These are phyloP conservation scores for Atherinomorus stipes DNA, from an alignment of 2,113 vertebrate species.

Conservation along the genomic window DNA sequence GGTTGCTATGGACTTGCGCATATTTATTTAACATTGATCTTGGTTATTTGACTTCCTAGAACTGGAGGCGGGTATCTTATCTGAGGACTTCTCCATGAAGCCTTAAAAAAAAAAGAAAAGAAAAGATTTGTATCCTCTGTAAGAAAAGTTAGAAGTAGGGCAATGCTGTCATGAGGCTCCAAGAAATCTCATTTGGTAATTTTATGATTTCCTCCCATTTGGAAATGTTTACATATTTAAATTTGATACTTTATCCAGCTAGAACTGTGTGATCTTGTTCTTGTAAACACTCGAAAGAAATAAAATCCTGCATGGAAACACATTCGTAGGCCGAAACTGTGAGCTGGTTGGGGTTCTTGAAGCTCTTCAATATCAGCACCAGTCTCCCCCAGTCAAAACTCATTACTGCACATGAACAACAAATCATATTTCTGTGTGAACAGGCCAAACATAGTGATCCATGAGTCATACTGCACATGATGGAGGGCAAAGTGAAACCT, in stretches of 20 bases:
- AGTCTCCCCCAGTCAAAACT: neutral
- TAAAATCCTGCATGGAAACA: constrained; percentile 9
- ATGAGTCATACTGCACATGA: constrained; percentile 22
- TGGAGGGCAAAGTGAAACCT: constrained; percentile 14
- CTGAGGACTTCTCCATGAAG: constrained; percentile 9
- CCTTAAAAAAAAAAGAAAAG: no score
- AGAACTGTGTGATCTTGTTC: constrained; percentile 29
- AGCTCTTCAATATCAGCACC: constrained; percentile 7
- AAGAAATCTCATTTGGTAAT: neutral
- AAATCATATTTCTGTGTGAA: constrained; percentile 3
- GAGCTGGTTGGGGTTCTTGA: constrained; percentile 4
- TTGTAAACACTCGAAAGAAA: constrained; percentile 47
- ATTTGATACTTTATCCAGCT: constrained; percentile 18
- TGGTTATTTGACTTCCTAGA: constrained; percentile 27
- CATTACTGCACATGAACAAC: constrained; percentile 18
- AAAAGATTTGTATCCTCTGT: constrained; percentile 33
- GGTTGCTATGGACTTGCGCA: constrained; percentile 22
- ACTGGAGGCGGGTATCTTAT: neutral
- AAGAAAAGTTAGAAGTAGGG: neutral
- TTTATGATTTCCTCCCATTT: constrained; percentile 8
- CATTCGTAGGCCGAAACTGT: constrained; percentile 33
- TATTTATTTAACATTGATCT: constrained; percentile 21
- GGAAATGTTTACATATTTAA: constrained; percentile 38
- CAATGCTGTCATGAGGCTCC: neutral
- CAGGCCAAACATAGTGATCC: neutral